Evolutionary conservation across 2,113 vertebrate species (phyloP).

Genomic region (Petaurus breviceps): DNA sequence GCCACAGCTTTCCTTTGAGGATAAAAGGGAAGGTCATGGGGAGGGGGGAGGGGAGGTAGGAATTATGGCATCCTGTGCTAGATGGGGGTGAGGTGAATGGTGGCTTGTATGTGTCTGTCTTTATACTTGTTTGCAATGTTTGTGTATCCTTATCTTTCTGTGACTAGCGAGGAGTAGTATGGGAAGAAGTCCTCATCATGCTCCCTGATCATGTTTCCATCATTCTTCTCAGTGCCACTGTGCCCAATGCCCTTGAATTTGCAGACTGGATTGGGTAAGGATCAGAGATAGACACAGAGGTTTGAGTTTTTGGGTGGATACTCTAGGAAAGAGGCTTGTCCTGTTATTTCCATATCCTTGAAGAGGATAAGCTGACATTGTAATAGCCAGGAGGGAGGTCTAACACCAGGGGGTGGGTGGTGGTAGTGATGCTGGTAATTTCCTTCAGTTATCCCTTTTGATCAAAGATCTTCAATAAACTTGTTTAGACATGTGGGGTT

Average conservation of each 20-base stretch:
- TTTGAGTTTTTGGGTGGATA: neutral
- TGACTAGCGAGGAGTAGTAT: slow-evolving; percentile 92
- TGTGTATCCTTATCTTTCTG: neutral
- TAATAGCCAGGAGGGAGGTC: neutral
- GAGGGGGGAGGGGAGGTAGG: neutral
- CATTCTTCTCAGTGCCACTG: slow-evolving; percentile 93
- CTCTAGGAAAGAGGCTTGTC: neutral
- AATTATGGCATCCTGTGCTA: neutral
- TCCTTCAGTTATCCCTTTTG: neutral
- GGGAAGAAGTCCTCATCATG: slow-evolving; percentile 97
- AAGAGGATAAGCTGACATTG: neutral
- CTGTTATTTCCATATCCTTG: neutral
- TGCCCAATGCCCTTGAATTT: slow-evolving; percentile 94
- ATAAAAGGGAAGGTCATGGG: neutral
- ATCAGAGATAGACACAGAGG: neutral
- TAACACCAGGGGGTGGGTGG: neutral
- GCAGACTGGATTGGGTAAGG: slow-evolving; percentile 94
- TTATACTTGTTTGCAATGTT: neutral
- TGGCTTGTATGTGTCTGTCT: too few relatives aligned
- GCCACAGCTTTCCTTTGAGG: neutral
- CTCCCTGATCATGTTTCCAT: slow-evolving; percentile 94
- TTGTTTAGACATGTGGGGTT: neutral
- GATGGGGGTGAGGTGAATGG: neutral
- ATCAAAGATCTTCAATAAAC: neutral
- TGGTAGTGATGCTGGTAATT: neutral